These are phyloP conservation scores for Syndactyla subalaris DNA, from an alignment of 2,797 vertebrate species.

Conservation along the genomic window DNA sequence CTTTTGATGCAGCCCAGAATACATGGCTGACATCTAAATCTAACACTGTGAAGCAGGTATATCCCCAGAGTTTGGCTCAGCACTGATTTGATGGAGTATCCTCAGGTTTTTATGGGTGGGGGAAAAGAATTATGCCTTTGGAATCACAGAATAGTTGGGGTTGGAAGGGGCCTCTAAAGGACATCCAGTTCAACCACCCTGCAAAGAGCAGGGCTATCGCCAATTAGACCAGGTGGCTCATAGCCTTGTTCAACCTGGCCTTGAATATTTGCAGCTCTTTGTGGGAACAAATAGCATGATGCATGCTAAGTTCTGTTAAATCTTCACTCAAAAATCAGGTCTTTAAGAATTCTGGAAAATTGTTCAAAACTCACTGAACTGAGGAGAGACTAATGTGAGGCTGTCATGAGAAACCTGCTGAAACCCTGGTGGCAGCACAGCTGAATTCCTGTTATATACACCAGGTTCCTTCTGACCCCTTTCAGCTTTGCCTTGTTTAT, in stretches of 20 bases:
- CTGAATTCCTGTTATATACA: slow-evolving; percentile 41
- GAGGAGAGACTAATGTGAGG: not conserved
- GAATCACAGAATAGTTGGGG: not conserved
- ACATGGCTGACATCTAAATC: not conserved
- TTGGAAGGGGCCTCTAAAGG: not conserved
- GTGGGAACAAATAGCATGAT: not conserved
- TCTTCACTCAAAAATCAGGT: not conserved
- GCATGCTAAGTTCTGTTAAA: not conserved
- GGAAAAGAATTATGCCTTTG: not conserved
- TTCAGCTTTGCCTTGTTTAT: slow-evolving; percentile 18
- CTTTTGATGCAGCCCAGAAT: not conserved
- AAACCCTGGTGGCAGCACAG: slow-evolving; percentile 1
- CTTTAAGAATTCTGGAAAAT: not conserved
- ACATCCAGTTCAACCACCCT: not conserved
- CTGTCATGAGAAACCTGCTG: not conserved
- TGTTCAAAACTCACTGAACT: not conserved
- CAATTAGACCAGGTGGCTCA: not conserved
- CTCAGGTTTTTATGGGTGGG: not conserved
- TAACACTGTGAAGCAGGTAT: not conserved
- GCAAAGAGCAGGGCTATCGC: not conserved
- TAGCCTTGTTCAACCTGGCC: not conserved
- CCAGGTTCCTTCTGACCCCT: not conserved
- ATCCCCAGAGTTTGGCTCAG: not conserved
- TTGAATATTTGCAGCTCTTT: not conserved
- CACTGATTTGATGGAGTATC: not conserved